Evolutionary conservation across 1,140 invertebrate genomes (phyloP), one percentile per base, ranked within the genome.

Genomic region (Orchesella cincta): DNA sequence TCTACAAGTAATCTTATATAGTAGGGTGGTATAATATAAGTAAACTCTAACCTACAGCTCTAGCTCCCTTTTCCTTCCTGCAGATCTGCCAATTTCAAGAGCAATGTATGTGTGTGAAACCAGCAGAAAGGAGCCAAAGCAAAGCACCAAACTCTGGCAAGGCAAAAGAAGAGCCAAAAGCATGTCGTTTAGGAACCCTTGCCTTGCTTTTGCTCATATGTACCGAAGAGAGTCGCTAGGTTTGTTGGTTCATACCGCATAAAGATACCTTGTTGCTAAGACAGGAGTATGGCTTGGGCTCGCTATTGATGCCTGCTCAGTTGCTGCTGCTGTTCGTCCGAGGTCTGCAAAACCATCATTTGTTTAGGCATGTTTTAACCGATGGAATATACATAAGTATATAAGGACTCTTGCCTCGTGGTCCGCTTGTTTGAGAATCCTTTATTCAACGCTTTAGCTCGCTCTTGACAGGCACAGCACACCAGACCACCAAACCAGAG

Each of bases 61-160:
- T 67, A 67, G 62, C 62, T 67, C 62, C 62, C 39, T 29, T 67
- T 67, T 67, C 31, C 31, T 67, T 33, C 62, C 62, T 67, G 62
- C 62, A 67, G 62, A 67, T 67, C 62, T 67, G 62, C 62, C 62
- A 67, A 67, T 67, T 67, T 67, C 31, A 29, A 57, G 52, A 57
- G 8, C 52, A 57, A 12, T 57, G 14, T 26, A 12, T n/a, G 14
- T 20, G 39, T 57, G 23, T 57, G 23, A 57, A 46, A 46, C 39
- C 39, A 46, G 39, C 39, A 46, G 39, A 46, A 57, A 57, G 52
- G 52, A 57, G 52, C 52, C 52, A 57, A 57, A 57, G 52, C 52
- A n/a, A 33, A 67, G 62, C 62, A 31, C 5, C 62, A 67, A 29
- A 67, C 28, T 31, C 54, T 46, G 12, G 26, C 14, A 31, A 31